These are phyloP conservation scores for Uropetala carovei DNA, from an alignment of 2,888 invertebrate species.

Conservation along the genomic window DNA sequence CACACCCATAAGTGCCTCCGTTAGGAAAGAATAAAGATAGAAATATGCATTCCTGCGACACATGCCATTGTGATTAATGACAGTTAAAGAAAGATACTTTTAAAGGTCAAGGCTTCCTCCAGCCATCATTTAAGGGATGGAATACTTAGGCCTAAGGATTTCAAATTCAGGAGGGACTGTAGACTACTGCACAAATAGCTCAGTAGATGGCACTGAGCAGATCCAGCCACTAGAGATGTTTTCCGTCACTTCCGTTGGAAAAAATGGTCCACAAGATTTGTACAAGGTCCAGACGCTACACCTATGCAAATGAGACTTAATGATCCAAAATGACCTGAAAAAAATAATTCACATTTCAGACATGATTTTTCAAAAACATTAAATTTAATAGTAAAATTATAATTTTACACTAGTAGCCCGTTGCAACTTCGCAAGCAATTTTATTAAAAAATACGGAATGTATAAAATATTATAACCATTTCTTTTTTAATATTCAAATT, in stretches of 20 bases:
- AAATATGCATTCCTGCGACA: conserved; percentile 38
- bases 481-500: too few species aligned
- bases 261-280: conserved; percentile 59
- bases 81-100: conserved; percentile 28
- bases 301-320: conserved; percentile 35
- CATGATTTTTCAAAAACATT: too few species aligned
- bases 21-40: conserved; percentile 42
- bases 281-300: conserved; percentile 46
- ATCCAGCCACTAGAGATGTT: conserved; percentile 41
- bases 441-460: too few species aligned
- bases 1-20: conserved; percentile 48
- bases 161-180: conserved; percentile 57
- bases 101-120: conserved; percentile 30
- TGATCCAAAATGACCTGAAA: conserved; percentile 43
- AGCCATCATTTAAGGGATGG: conserved; percentile 33
- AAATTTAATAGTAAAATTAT: too few species aligned
- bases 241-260: conserved; percentile 45
- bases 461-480: too few species aligned
- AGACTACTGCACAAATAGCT: conserved; percentile 50
- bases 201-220: conserved; percentile 39
- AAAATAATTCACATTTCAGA: too few species aligned
- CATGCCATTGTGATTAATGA: conserved; percentile 2
- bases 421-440: too few species aligned
- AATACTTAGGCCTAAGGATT: conserved; percentile 52
- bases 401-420: too few species aligned